Conservation (phyloP, 2,888 invertebrate genomes). For the Caenorhabditis wallacei region DNA sequence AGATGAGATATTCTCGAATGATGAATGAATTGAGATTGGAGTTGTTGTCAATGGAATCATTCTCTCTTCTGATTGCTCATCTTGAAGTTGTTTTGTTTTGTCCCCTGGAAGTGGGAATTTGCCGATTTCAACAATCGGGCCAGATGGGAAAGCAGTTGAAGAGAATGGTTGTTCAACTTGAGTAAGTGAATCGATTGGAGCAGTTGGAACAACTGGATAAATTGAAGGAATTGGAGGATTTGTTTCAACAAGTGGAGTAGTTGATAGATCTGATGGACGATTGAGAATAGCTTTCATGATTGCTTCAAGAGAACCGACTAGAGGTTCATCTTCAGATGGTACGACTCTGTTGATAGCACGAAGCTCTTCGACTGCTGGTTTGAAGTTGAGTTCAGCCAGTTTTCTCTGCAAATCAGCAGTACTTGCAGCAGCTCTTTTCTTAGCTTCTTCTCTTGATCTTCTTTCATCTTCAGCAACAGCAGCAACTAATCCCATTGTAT, state of each 20-base stretch:
- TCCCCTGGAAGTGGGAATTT: background rate
- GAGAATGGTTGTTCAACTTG: background rate
- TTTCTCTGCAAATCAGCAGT: slow-evolving; percentile 39
- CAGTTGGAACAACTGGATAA: background rate
- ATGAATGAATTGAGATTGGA: slow-evolving; percentile 38
- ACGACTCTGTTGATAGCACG: background rate
- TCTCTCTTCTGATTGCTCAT: background rate
- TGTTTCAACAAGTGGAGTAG: slow-evolving; percentile 1
- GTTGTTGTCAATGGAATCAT: background rate
- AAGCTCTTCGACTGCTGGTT: background rate
- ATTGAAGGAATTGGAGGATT: background rate
- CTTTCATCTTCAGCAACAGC: slow-evolving; percentile 1
- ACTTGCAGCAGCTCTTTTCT: slow-evolving; percentile 38
- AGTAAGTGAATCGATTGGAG: background rate
- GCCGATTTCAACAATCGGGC: background rate
- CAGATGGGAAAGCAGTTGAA: slow-evolving; percentile 21
- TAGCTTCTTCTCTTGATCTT: slow-evolving; percentile 25
- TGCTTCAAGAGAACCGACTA: slow-evolving; percentile 4
- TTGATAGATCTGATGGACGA: background rate
- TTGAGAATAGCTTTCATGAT: slow-evolving; percentile 1
- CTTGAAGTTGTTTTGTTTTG: background rate
- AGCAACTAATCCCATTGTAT: background rate
- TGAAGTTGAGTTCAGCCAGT: slow-evolving; percentile 19
- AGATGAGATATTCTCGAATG: slow-evolving; percentile 50
- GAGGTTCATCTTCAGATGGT: background rate